Evolutionary conservation across 2,888 invertebrate species (phyloP).

Genomic region (Trypoxylon attenuatum): DNA sequence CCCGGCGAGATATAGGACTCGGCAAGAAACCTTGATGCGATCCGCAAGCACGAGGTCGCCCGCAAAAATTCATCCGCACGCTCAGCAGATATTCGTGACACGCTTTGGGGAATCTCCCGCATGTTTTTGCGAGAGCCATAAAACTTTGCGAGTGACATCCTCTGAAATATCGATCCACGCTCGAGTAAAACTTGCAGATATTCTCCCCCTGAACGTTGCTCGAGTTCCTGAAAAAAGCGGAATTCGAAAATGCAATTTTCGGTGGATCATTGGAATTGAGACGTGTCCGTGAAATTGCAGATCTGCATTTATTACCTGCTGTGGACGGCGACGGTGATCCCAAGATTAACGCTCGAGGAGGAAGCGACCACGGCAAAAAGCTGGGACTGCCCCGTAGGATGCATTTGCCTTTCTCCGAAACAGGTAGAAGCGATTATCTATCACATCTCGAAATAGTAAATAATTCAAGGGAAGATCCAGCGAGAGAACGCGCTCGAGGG

Average conservation of each 20-base stretch:
- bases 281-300: no score
- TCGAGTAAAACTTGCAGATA: no score
- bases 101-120: no score
- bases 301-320: slow-evolving; percentile 63
- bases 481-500: not conserved
- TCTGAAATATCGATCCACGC: no score
- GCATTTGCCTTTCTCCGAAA: slow-evolving; percentile 90
- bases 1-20: no score
- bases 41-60: not conserved
- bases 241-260: no score
- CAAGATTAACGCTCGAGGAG: slow-evolving; percentile 55
- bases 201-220: no score
- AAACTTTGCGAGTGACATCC: no score
- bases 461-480: not conserved
- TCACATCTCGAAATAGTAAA: not conserved
- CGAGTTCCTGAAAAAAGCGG: no score
- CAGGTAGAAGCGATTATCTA: slow-evolving; percentile 79
- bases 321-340: slow-evolving; percentile 63
- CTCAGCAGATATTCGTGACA: not conserved
- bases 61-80: not conserved
- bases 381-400: slow-evolving; percentile 84
- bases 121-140: no score
- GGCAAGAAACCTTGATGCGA: not conserved
- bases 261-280: no score
- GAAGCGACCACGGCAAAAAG: slow-evolving; percentile 60